These are phyloP conservation scores for Alcis repandata DNA, from an alignment of 2,888 invertebrate genomes.

Conservation along the genomic window DNA sequence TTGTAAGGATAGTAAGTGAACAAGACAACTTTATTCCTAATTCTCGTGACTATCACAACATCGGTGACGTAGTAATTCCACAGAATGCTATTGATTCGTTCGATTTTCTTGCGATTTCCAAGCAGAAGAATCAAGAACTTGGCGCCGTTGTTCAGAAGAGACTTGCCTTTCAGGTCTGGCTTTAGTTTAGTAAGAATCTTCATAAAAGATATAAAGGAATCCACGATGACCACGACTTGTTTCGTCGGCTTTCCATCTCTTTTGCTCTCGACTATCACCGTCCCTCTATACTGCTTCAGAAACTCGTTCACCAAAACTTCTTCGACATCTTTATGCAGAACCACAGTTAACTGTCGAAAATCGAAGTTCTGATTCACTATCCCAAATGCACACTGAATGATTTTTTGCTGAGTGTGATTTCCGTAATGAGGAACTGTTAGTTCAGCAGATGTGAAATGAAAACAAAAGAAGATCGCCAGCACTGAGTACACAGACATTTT, in stretches of 20 bases:
- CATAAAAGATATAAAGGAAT: conserved; percentile 64
- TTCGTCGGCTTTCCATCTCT: conserved; percentile 54
- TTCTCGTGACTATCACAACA: conserved; percentile 58
- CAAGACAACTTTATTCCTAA: conserved; percentile 54
- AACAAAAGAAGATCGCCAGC: conserved; percentile 30
- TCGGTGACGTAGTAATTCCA: conserved; percentile 68
- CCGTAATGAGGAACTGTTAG: conserved; percentile 31
- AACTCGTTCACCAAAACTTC: conserved; percentile 58
- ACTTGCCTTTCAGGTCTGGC: conserved; percentile 68
- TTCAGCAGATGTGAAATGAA: conserved; percentile 37
- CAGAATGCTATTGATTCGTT: conserved; percentile 58
- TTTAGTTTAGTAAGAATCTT: conserved; percentile 60
- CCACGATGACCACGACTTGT: conserved; percentile 67
- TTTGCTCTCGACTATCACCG: conserved; percentile 63
- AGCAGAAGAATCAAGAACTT: conserved; percentile 60
- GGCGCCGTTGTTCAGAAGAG: conserved; percentile 62
- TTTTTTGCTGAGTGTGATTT: conserved; percentile 42
- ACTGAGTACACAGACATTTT: conserved; percentile 24
- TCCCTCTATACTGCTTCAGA: conserved; percentile 62
- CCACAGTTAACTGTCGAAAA: conserved; percentile 56
- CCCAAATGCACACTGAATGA: conserved; percentile 58
- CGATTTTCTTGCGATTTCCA: conserved; percentile 52
- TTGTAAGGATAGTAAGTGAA: conserved; percentile 70
- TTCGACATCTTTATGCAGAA: conserved; percentile 63
- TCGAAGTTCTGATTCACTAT: conserved; percentile 69